A percentile compares a stretch with the other conserved stretches of the same genome.
phyloP scores from a whole-genome alignment of 2,113 vertebrate species.

The Hyla sarda region DNA sequence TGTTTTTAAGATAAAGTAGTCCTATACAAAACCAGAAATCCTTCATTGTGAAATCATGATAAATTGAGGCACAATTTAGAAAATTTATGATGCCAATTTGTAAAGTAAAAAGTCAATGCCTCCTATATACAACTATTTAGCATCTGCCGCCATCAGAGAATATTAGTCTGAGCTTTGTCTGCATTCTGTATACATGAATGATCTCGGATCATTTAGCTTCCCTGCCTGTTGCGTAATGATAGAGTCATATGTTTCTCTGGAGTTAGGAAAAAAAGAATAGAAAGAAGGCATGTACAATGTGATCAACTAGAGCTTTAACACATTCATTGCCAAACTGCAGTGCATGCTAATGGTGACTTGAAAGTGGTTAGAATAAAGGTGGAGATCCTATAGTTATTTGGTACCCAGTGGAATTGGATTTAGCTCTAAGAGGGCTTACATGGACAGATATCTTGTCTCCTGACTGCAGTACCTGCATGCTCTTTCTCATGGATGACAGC shows the following conservation, averaged over 20 bases:
- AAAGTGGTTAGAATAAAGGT: conserved; percentile 23
- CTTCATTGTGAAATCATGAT: not conserved
- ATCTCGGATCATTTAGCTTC: not conserved
- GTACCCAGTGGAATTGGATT: conserved; percentile 49
- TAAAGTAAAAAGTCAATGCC: not conserved
- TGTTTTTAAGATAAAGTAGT: not conserved
- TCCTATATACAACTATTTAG: not conserved
- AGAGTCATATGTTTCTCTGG: not conserved
- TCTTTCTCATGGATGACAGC: conserved; percentile 59
- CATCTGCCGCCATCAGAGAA: not conserved
- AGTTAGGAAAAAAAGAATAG: not conserved
- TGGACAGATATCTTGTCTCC: conserved; percentile 56
- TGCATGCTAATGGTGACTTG: not conserved
- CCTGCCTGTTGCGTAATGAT: not conserved
- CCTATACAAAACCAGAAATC: not conserved
- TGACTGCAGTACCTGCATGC: conserved; percentile 54
- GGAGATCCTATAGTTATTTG: conserved; percentile 20
- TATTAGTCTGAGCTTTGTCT: not conserved
- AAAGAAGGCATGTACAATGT: not conserved
- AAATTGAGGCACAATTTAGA: not conserved
- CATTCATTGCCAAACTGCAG: not conserved
- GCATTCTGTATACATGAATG: not conserved
- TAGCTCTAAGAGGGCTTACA: conserved; percentile 52
- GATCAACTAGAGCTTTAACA: conserved; percentile 3
- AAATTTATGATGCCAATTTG: not conserved